phyloP scores from a whole-genome alignment of 2,113 vertebrate genomes.

The Anseranas semipalmata region DNA sequence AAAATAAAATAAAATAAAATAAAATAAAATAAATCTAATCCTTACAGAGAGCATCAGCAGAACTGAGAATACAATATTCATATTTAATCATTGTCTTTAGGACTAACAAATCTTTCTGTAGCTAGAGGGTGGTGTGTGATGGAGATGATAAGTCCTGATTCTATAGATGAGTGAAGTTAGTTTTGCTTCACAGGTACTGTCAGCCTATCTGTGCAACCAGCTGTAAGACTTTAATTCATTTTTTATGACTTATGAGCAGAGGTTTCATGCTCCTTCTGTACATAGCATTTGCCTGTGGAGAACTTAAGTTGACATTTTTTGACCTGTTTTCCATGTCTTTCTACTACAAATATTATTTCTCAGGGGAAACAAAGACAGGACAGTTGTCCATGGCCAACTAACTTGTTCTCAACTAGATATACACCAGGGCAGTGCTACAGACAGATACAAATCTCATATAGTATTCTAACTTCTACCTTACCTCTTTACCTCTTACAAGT shows the following conservation, averaged over 20 bases:
- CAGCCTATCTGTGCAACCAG: background rate
- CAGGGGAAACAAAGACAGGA: rapidly evolving
- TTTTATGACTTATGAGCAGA: background rate
- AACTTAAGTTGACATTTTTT: background rate
- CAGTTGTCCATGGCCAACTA: background rate
- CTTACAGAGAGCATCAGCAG: background rate
- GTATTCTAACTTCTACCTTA: background rate
- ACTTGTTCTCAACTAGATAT: background rate
- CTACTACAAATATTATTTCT: background rate
- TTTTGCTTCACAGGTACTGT: background rate
- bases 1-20: background rate
- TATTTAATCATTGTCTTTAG: background rate
- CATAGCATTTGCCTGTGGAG: background rate
- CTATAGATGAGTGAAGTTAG: background rate
- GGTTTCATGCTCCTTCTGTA: background rate
- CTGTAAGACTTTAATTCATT: background rate
- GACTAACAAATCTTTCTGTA: background rate
- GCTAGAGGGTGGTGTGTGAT: background rate
- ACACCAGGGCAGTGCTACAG: background rate
- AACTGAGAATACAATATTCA: background rate
- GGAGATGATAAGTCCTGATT: background rate
- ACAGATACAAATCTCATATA: background rate
- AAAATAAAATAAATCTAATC: too few relatives aligned
- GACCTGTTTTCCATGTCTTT: background rate
- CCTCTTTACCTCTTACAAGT: background rate